These are phyloP conservation scores for Rhopalosiphum maidis DNA, from an alignment of 1,140 invertebrate species.

Conservation along the genomic window DNA sequence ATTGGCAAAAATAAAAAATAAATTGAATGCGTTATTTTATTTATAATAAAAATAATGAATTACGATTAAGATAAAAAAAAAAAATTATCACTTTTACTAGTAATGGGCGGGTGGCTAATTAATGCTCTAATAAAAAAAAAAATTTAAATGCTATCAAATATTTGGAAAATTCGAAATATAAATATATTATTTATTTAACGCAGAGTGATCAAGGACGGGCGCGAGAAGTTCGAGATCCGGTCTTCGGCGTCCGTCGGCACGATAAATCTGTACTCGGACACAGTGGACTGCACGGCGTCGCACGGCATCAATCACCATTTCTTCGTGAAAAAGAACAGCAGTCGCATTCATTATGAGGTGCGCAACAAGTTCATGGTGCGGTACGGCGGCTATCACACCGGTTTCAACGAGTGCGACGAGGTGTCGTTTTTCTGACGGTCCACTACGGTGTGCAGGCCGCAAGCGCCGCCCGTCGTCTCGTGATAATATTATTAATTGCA, in stretches of 20 bases:
- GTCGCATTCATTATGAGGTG: slow-evolving; percentile 35
- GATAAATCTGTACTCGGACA: slow-evolving; percentile 6
- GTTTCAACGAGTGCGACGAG: slow-evolving; percentile 44
- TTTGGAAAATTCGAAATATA: too few relatives aligned
- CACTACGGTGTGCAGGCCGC: too few relatives aligned
- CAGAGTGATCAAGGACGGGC: slow-evolving; percentile 1
- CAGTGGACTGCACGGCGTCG: slow-evolving; percentile 29
- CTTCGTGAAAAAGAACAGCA: slow-evolving; percentile 31
- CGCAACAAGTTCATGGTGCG: slow-evolving; percentile 43
- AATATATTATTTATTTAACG: neutral
- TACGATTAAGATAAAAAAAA: too few relatives aligned
- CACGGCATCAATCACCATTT: slow-evolving; percentile 38
- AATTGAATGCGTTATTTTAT: too few relatives aligned
- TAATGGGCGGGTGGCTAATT: too few relatives aligned
- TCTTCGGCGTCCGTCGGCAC: slow-evolving; percentile 15
- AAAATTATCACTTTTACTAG: too few relatives aligned
- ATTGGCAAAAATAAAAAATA: too few relatives aligned
- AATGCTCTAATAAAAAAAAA: too few relatives aligned
- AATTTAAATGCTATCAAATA: too few relatives aligned
- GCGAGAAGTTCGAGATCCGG: neutral
- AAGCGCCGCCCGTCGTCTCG: neutral
- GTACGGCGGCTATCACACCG: slow-evolving; percentile 42
- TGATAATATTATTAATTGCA: neutral
- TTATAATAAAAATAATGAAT: too few relatives aligned
- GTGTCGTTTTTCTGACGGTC: slow-evolving; percentile 24